Evolutionary conservation across 2,888 invertebrate genomes (phyloP), one percentile per base, ranked within the genome.

Genomic region (Brenthis hecate): DNA sequence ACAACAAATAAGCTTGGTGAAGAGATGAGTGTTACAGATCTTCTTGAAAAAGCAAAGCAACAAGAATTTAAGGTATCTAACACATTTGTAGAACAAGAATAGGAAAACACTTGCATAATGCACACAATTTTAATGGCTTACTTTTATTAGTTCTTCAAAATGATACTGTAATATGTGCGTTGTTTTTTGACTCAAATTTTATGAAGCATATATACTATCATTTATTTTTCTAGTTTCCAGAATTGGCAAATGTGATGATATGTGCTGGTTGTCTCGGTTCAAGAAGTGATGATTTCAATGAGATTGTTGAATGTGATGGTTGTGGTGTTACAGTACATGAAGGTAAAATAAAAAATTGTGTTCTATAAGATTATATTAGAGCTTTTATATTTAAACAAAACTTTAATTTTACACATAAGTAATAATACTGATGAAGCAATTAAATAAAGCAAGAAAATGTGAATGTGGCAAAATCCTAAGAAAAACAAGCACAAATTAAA

Each of bases 311-410:
- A 88, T 99, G 99, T 89, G 99, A 99, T 91, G 96, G 97, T 28
- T 99, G 99, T 90, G 98, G 98, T 3, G 97, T 98, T 6, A 97
- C 98, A 55, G 99, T 99, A 4, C 99, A 99, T 89, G 99, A 99
- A 94, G 98, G 96, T 96, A 85, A 16, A 5, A 11, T 47, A 47
- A 13, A 60, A 13, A 13, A 11, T 75, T 60, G 8, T 51, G 2
- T 63, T 55, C 68, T 14, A 13, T 56, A 14, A 13, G 14, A 32
- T 6, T 32, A 32, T 23, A 32, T 14, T 5, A 6, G 14, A 50
- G 14, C 4, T 50, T 6, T 51, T n/a, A n/a, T 3, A 16, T n/a
- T 51, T 51, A 2, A 51, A 13, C 14, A 51, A 16, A 51, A 14
- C 1, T 1, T 11, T 1, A 43, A 1, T 4, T 28, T 28, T 28